phyloP scores from a whole-genome alignment of 2,797 vertebrate species.

The Cuculus canorus region DNA sequence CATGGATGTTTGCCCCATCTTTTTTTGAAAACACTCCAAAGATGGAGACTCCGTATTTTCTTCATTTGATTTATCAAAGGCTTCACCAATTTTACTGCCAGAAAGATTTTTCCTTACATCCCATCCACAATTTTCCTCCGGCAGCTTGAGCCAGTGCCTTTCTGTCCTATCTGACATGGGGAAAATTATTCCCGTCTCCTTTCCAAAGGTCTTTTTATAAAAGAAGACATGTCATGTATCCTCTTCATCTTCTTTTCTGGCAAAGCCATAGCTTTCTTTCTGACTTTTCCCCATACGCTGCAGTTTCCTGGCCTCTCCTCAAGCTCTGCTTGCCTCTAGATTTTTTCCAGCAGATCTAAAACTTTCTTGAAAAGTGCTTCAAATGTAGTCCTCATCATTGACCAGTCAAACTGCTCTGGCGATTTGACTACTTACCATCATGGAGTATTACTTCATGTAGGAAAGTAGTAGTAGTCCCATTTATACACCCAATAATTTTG shows the following conservation, averaged over 20 bases:
- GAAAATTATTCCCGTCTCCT: background rate
- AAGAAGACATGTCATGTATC: fast-evolving
- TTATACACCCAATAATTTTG: background rate
- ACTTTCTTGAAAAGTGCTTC: background rate
- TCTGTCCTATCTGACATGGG: background rate
- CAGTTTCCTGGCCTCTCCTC: background rate
- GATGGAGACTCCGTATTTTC: background rate
- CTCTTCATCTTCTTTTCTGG: background rate
- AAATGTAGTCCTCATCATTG: background rate
- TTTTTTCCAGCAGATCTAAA: background rate
- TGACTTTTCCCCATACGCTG: background rate
- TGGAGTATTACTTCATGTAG: background rate
- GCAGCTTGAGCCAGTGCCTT: background rate
- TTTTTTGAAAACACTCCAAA: background rate
- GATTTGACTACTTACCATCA: background rate
- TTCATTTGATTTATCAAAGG: background rate
- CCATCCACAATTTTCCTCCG: background rate
- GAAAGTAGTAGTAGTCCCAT: background rate
- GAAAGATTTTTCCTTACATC: background rate
- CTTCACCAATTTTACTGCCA: background rate
- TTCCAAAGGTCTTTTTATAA: background rate
- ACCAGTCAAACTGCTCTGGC: background rate
- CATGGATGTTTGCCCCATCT: background rate
- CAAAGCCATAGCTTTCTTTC: background rate
- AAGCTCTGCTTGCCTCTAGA: background rate